Evolutionary conservation across 1,140 invertebrate genomes (phyloP), one percentile per base, ranked within the genome.

Genomic region (Grapholita molesta): DNA sequence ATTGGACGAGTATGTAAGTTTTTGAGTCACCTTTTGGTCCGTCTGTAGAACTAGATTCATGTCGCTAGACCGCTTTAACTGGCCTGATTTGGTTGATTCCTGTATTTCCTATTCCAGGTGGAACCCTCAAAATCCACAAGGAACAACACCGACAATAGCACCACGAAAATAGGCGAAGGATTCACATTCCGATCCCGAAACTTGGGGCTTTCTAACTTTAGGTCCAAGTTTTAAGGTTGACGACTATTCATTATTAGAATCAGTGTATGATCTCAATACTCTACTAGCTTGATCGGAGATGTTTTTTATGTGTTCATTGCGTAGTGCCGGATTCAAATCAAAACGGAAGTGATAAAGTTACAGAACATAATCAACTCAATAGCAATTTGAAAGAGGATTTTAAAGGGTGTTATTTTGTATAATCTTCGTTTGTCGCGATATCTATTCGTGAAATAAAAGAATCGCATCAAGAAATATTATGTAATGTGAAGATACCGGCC

Each of bases 121-220:
- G 85, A 87, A 57, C 88, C 88, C 66, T 82, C 83, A 3, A 90
- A 89, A 65, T 55, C 71, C 4, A 33, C 75, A 0, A 83, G 80
- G 70, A 88, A 80, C 64, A 87, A 86, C 42, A 67, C 72, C 0
- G 33, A 73, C 5, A 9, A 53, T 0, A 71, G 64, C 8, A 72
- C 73, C 0, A 74, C 70, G 38, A 68, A 82, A 76, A 24, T 64
- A 8, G 75, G 70, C 0, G 84, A 90, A 42, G 79, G 79, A 21
- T 83, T 86, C 35, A 73, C 72, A 11, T 86, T 89, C 42, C 70
- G 86, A 24, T 78, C 84, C 5, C 85, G 78, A 66, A 86, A 82
- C 64, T 72, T 88, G 25, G 86, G 79, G 15, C 67, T 88, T 2
- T 73, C 81, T 38, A 86, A 77, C 65, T 75, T 90, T 4, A 88